These are phyloP conservation scores for Lacerta bilineata DNA, from an alignment of 2,797 vertebrate genomes.

Conservation along the genomic window DNA sequence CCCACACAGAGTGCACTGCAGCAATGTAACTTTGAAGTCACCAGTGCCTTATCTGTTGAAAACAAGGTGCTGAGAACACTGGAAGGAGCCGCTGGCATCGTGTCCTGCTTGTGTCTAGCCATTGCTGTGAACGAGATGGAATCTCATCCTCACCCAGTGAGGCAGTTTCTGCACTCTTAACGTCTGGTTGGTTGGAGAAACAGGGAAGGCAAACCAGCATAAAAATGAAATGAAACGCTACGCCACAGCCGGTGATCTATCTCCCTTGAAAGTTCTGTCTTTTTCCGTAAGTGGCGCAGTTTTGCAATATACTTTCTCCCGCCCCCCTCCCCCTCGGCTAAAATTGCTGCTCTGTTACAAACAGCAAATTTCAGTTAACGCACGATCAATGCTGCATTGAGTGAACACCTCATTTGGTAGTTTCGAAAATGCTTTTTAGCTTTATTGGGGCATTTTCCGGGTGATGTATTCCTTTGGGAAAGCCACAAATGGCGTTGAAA, in stretches of 20 bases:
- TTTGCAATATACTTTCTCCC: background rate
- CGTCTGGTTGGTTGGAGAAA: background rate
- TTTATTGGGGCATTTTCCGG: accelerated
- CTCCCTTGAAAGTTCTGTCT: background rate
- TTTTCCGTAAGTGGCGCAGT: background rate
- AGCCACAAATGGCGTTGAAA: background rate
- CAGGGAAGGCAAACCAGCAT: background rate
- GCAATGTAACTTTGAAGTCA: too few relatives aligned
- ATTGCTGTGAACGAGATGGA: background rate
- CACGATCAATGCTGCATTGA: background rate
- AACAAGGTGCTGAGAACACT: too few relatives aligned
- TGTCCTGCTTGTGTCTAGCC: background rate
- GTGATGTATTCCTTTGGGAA: background rate
- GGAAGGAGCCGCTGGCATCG: too few relatives aligned
- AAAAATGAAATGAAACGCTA: constrained; percentile 1
- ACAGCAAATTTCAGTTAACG: background rate
- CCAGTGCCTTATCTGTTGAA: too few relatives aligned
- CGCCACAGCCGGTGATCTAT: background rate
- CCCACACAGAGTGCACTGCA: too few relatives aligned
- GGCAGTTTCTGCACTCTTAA: background rate
- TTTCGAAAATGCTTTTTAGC: accelerated
- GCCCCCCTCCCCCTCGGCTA: background rate
- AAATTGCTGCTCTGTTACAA: background rate
- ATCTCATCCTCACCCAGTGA: background rate
- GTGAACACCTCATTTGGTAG: accelerated